Evolutionary conservation across 2,113 vertebrate species (phyloP).

Genomic region (Leptobrachium ailaonicum): DNA sequence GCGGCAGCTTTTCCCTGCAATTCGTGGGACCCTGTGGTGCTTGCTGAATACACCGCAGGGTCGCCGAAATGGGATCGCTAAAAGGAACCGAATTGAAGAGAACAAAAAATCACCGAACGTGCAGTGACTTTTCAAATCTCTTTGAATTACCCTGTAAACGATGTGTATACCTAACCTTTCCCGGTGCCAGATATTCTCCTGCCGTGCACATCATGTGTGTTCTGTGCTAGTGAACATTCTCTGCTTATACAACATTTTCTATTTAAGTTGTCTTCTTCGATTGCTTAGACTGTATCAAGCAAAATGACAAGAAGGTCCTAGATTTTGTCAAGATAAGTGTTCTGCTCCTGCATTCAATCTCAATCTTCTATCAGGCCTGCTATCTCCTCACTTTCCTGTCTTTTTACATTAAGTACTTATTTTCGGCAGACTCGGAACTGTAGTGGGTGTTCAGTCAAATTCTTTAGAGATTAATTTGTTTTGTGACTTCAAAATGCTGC

Average conservation of each 20-base stretch:
- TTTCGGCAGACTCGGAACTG: conserved; percentile 3
- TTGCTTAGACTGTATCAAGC: conserved; percentile 30
- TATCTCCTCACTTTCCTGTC: conserved; percentile 15
- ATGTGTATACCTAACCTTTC: conserved; percentile 8
- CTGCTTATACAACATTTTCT: conserved; percentile 19
- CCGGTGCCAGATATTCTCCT: not conserved
- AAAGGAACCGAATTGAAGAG: too few species aligned
- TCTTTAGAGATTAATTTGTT: not conserved
- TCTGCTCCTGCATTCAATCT: conserved; percentile 29
- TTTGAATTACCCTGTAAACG: not conserved
- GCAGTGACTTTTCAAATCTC: too few species aligned
- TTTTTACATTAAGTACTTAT: conserved; percentile 10
- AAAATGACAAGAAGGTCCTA: conserved; percentile 32
- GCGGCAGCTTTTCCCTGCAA: too few species aligned
- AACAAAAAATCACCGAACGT: too few species aligned
- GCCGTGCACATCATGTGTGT: conserved; percentile 7
- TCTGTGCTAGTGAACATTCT: not conserved
- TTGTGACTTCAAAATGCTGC: not conserved
- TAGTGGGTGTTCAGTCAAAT: not conserved
- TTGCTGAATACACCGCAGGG: too few species aligned
- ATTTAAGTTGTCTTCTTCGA: conserved; percentile 40
- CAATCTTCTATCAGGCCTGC: conserved; percentile 18
- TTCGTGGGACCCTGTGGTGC: too few species aligned
- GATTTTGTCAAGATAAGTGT: conserved; percentile 42
- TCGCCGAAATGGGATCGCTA: too few species aligned